Evolutionary conservation across 2,888 invertebrate species (phyloP).

Genomic region (Fabriciana adippe): DNA sequence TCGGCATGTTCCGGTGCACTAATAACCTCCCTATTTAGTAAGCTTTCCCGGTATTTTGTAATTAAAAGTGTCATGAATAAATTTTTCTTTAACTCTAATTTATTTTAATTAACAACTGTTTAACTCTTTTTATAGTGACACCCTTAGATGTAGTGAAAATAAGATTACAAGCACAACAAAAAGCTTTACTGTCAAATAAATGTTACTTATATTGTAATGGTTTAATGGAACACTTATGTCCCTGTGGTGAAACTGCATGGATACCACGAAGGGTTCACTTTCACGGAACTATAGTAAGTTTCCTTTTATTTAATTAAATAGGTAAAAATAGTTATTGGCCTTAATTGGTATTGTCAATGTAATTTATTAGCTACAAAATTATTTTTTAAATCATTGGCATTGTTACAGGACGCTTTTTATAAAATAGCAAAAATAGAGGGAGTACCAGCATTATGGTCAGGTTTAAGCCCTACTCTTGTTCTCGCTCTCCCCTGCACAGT

Average conservation of each 20-base stretch:
- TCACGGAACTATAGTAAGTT: conserved; percentile 86
- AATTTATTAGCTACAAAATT: not conserved
- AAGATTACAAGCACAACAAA: conserved; percentile 96
- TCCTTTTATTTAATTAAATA: not conserved
- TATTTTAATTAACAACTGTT: conserved; percentile 6
- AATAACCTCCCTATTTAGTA: conserved; percentile 94
- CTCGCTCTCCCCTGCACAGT: conserved; percentile 98
- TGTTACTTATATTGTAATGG: conserved; percentile 99
- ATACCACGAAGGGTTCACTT: conserved; percentile 86
- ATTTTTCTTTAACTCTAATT: not conserved
- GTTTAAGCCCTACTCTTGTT: conserved; percentile 96
- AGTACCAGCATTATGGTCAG: conserved; percentile 96
- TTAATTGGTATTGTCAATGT: not conserved
- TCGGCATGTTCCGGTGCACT: conserved; percentile 94
- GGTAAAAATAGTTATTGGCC: not conserved
- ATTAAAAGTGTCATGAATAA: not conserved
- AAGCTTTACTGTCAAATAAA: conserved; percentile 89
- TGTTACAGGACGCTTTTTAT: conserved; percentile 93
- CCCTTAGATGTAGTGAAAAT: conserved; percentile 99
- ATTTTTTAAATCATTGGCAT: not conserved
- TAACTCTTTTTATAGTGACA: conserved; percentile 87
- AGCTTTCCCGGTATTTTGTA: conserved; percentile 50
- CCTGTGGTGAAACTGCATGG: conserved; percentile 87
- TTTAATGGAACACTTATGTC: conserved; percentile 98
- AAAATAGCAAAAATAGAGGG: conserved; percentile 97